phyloP scores from a whole-genome alignment of 1,140 invertebrate genomes.

The Sipha flava region DNA sequence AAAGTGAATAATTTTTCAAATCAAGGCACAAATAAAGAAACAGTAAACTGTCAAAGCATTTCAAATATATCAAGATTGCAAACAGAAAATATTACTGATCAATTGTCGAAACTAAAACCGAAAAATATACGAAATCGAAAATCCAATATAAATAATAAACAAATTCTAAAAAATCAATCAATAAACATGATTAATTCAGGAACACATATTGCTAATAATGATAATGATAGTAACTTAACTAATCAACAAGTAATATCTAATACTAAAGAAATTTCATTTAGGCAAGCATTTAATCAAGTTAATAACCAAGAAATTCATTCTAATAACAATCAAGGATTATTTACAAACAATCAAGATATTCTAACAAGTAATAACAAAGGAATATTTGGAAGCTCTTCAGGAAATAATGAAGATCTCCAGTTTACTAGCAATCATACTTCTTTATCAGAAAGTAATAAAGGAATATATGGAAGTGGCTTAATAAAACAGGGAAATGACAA shows the following conservation, averaged over 20 bases:
- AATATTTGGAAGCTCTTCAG: neutral
- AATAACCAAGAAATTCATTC: slow-evolving; percentile 21
- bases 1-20: neutral
- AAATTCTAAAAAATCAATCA: slow-evolving; percentile 12
- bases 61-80: neutral
- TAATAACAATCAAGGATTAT: slow-evolving; percentile 24
- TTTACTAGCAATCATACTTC: neutral
- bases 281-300: slow-evolving; percentile 21
- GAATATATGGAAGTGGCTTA: neutral
- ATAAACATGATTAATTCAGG: neutral
- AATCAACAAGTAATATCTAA: neutral
- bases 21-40: neutral
- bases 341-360: slow-evolving; percentile 16
- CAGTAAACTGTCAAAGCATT: neutral
- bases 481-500: neutral
- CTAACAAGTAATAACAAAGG: neutral
- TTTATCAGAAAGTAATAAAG: slow-evolving; percentile 3
- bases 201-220: neutral
- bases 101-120: neutral
- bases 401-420: slow-evolving; percentile 3
- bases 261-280: slow-evolving; percentile 8
- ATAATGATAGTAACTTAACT: neutral
- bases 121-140: neutral
- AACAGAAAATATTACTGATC: neutral
- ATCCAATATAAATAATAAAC: neutral